These are phyloP conservation scores for Polypterus senegalus DNA, from an alignment of 2,113 vertebrate species.

Conservation along the genomic window DNA sequence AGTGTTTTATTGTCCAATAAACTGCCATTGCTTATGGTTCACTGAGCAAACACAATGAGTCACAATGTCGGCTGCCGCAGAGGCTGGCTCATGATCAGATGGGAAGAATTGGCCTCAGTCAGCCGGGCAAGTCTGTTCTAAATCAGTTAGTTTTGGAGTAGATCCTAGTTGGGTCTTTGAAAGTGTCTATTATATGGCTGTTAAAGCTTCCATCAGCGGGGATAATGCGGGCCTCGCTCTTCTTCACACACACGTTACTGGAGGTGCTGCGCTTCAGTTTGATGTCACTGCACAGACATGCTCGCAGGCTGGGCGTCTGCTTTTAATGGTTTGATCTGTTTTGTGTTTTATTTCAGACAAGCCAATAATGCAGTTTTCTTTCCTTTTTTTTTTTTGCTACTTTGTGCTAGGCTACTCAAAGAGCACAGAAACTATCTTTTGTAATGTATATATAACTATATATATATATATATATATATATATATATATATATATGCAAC, in stretches of 20 bases:
- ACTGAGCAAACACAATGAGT: constrained; percentile 81
- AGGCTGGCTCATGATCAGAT: constrained; percentile 39
- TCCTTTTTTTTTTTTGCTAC: too few relatives aligned
- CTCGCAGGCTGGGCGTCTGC: too few relatives aligned
- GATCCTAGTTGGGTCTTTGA: constrained; percentile 62
- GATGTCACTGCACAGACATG: too few relatives aligned
- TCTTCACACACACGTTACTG: constrained; percentile 9
- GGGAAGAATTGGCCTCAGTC: constrained; percentile 55
- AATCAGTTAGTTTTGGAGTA: constrained; percentile 69
- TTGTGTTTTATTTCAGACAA: too few relatives aligned
- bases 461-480: too few relatives aligned
- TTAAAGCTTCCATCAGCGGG: constrained; percentile 55
- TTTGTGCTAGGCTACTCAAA: too few relatives aligned
- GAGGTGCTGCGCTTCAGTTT: too few relatives aligned
- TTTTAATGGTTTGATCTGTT: too few relatives aligned
- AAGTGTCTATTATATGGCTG: constrained; percentile 62
- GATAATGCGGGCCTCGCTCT: constrained; percentile 40
- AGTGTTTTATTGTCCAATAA: constrained; percentile 84
- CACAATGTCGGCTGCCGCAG: constrained; percentile 55
- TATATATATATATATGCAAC: too few relatives aligned
- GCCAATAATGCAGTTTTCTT: too few relatives aligned
- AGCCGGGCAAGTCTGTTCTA: constrained; percentile 43
- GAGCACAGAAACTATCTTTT: too few relatives aligned
- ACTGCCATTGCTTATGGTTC: constrained; percentile 79
- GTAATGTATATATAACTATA: too few relatives aligned